Conservation (phyloP, 2,113 vertebrate genomes). For the Gymnorhina tibicen region DNA sequence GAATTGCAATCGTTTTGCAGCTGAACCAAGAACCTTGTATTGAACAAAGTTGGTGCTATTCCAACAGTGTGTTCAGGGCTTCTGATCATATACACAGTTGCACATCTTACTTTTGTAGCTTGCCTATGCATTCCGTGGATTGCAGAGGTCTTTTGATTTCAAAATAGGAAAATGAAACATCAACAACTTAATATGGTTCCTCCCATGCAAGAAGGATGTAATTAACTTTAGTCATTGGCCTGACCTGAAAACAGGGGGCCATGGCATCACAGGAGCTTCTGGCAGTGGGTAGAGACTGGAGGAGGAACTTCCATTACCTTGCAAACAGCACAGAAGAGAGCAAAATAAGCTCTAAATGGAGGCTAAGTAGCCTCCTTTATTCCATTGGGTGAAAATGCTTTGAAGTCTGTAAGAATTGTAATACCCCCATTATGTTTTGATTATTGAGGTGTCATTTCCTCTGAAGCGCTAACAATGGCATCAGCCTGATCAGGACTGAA, state of each 20-base stretch:
- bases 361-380: background rate
- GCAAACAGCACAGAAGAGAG: background rate
- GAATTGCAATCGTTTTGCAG: background rate
- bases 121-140: background rate
- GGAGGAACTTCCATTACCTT: background rate
- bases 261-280: background rate
- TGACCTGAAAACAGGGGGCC: background rate
- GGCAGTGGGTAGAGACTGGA: background rate
- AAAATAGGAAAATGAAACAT: conserved; percentile 4
- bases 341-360: background rate
- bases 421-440: background rate
- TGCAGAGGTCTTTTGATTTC: conserved; percentile 28
- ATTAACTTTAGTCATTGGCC: background rate
- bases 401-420: background rate
- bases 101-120: background rate
- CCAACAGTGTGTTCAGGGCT: background rate
- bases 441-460: background rate
- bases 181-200: background rate
- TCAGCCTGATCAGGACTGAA: background rate
- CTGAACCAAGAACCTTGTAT: background rate
- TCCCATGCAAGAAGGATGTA: background rate
- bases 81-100: background rate
- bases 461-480: background rate
- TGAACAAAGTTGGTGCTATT: background rate
- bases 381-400: background rate